Evolutionary conservation across 2,797 vertebrate species (phyloP).

Genomic region (Oreochromis mossambicus): DNA sequence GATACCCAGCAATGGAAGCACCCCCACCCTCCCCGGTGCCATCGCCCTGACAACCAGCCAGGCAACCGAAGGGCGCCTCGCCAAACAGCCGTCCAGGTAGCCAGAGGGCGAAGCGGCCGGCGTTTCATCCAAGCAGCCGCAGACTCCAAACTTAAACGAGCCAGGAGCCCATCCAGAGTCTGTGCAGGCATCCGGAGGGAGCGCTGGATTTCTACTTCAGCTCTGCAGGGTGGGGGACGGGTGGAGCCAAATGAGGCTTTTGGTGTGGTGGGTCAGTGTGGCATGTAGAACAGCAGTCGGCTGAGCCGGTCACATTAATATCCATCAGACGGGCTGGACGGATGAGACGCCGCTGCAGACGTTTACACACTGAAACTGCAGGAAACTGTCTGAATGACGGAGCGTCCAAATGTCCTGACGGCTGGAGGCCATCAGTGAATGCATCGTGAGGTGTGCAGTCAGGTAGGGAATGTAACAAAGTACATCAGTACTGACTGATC

Average conservation of each 20-base stretch:
- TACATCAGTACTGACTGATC: background rate
- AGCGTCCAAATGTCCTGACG: background rate
- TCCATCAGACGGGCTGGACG: background rate
- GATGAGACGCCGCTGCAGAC: background rate
- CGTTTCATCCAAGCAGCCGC: background rate
- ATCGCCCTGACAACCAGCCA: slow-evolving; percentile 36
- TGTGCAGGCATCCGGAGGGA: slow-evolving; percentile 12
- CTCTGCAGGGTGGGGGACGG: background rate
- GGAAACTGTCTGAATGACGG: background rate
- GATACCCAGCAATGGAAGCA: slow-evolving; percentile 46
- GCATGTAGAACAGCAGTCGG: slow-evolving; percentile 8
- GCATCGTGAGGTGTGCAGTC: background rate
- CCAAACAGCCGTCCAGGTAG: slow-evolving; percentile 37
- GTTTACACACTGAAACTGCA: background rate
- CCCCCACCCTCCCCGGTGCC: slow-evolving; percentile 32
- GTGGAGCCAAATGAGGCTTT: background rate
- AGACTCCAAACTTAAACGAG: background rate
- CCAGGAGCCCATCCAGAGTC: background rate
- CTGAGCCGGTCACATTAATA: slow-evolving; percentile 14
- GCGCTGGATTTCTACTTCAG: background rate
- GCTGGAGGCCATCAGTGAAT: background rate
- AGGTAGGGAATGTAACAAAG: background rate
- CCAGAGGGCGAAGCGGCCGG: slow-evolving; percentile 29
- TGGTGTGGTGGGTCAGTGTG: background rate
- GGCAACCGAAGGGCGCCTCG: slow-evolving; percentile 7